These are phyloP conservation scores for Silurus aristotelis DNA, from an alignment of 2,797 vertebrate species.

Conservation along the genomic window DNA sequence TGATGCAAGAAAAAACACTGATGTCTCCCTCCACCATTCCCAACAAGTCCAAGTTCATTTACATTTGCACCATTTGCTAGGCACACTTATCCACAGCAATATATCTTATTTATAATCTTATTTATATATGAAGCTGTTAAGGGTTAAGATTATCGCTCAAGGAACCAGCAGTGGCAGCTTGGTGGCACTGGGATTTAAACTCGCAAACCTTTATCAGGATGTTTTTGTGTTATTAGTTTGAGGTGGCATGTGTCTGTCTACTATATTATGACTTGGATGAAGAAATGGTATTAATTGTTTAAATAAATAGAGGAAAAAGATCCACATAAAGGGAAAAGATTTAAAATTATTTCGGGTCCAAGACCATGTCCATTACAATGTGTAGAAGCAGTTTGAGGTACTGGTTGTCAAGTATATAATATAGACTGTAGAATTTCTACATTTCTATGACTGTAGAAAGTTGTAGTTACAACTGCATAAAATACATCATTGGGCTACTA, in stretches of 20 bases:
- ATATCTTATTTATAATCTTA: no score
- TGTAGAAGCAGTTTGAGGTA: background rate
- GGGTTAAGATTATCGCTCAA: no score
- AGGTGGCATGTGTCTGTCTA: background rate
- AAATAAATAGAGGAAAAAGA: background rate
- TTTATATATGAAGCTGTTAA: no score
- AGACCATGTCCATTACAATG: background rate
- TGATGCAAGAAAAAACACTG: background rate
- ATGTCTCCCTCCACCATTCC: background rate
- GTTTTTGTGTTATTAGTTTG: background rate
- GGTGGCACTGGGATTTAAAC: no score
- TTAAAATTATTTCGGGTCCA: background rate
- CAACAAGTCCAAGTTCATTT: background rate
- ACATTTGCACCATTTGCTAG: no score
- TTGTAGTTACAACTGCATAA: background rate
- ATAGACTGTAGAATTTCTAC: no score
- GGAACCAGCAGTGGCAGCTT: no score
- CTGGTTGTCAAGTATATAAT: background rate
- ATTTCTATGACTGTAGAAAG: background rate
- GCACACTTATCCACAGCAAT: no score
- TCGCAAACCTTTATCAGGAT: no score
- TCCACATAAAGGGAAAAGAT: background rate
- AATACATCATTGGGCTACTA: background rate
- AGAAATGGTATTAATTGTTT: background rate
- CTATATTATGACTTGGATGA: background rate